Percentiles rank a stretch among this genome's conserved stretches.
phyloP scores from a whole-genome alignment of 2,888 invertebrate species.

The Plagiodera versicolora region DNA sequence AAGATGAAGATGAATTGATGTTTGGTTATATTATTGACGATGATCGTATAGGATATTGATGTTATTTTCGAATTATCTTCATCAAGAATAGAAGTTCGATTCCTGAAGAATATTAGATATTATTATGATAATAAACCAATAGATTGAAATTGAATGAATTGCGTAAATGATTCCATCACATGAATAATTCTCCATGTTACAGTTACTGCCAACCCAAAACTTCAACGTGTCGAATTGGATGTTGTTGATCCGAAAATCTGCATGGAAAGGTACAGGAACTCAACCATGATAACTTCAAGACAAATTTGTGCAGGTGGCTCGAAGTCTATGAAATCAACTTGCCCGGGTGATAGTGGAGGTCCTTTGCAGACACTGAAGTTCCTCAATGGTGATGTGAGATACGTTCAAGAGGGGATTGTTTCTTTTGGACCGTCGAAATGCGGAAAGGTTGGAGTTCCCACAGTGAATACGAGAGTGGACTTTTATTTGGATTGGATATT shows the following conservation, averaged over 20 bases:
- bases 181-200: constrained; percentile 18
- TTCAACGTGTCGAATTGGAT: constrained; percentile 54
- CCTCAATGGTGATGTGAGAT: constrained; percentile 49
- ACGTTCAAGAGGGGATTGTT: constrained; percentile 51
- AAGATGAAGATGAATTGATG: too few relatives aligned
- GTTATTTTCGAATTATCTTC: too few relatives aligned
- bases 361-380: constrained; percentile 58
- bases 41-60: too few relatives aligned
- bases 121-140: too few relatives aligned
- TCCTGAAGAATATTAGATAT: too few relatives aligned
- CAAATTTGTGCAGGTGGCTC: constrained; percentile 68
- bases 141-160: neutral
- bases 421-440: constrained; percentile 56
- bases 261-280: constrained; percentile 35
- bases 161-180: neutral
- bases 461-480: constrained; percentile 68
- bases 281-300: constrained; percentile 38
- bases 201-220: constrained; percentile 41
- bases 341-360: constrained; percentile 69
- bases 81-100: too few relatives aligned
- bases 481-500: constrained; percentile 69
- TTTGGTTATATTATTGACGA: too few relatives aligned
- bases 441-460: constrained; percentile 62
- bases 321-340: constrained; percentile 56
- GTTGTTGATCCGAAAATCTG: constrained; percentile 48